Evolutionary conservation across 92 coral and sea anemone genomes (phyloP).

Genomic region (Blastomussa wellsi): DNA sequence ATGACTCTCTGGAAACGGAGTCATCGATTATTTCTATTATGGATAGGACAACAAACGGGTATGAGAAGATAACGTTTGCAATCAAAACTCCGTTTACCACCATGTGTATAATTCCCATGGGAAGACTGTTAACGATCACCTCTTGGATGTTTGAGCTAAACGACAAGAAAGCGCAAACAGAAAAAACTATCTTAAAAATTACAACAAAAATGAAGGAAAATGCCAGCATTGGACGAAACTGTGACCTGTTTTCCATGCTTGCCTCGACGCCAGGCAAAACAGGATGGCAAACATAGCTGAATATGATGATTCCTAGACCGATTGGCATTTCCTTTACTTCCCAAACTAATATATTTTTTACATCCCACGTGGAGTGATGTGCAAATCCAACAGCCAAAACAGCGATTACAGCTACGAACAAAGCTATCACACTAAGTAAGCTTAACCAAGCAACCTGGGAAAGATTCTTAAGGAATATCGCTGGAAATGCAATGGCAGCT

Average conservation of each 20-base stretch:
- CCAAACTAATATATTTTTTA: constrained; percentile 20
- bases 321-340: constrained; percentile 33
- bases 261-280: constrained; percentile 60
- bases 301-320: constrained; percentile 52
- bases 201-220: constrained; percentile 41
- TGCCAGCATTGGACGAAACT: constrained; percentile 42
- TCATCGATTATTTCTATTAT: constrained; percentile 56
- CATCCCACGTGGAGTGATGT: constrained; percentile 34
- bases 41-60: constrained; percentile 56
- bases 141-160: constrained; percentile 50
- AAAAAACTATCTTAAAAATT: constrained; percentile 46
- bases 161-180: constrained; percentile 52
- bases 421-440: constrained; percentile 48
- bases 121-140: constrained; percentile 60
- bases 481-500: constrained; percentile 55
- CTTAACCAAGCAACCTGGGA: constrained; percentile 70
- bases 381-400: constrained; percentile 47
- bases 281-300: constrained; percentile 55
- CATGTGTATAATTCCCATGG: constrained; percentile 35
- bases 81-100: constrained; percentile 41
- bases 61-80: constrained; percentile 56
- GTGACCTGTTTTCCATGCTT: constrained; percentile 35
- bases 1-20: constrained; percentile 41
- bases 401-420: constrained; percentile 41
- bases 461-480: constrained; percentile 53